Conservation (phyloP, 2,113 vertebrate genomes). For the Colistium nudipinnis region DNA sequence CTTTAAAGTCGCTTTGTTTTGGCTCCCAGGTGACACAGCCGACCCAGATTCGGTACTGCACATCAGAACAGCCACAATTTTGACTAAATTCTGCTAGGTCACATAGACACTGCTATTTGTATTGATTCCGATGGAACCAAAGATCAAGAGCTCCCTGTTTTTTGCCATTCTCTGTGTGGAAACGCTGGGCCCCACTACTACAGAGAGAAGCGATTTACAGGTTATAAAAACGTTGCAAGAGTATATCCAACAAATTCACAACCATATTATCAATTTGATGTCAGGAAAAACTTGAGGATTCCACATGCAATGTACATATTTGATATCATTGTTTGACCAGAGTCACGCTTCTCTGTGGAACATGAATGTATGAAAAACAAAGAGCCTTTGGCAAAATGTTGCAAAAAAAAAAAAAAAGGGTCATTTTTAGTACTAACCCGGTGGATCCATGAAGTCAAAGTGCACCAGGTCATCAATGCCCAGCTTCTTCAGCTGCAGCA, state of each 20-base stretch:
- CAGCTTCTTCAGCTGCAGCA: conserved; percentile 95
- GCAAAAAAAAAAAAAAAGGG: background rate
- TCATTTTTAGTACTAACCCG: conserved; percentile 83
- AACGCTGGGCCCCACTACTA: too few species aligned
- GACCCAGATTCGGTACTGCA: conserved; percentile 48
- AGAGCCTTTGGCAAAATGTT: background rate
- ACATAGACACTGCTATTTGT: conserved; percentile 19
- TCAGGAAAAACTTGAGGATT: too few species aligned
- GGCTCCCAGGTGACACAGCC: conserved; percentile 36
- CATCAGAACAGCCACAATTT: conserved; percentile 50
- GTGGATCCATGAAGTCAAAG: conserved; percentile 99
- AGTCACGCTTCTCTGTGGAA: background rate
- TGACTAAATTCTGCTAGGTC: conserved; percentile 20
- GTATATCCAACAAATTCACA: too few species aligned
- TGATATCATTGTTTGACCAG: too few species aligned
- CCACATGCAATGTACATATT: too few species aligned
- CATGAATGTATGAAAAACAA: background rate
- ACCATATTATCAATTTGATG: too few species aligned
- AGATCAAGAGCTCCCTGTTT: conserved; percentile 6
- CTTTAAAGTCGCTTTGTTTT: conserved; percentile 47
- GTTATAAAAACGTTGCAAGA: too few species aligned
- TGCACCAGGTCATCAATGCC: conserved; percentile 98
- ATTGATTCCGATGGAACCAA: conserved; percentile 8
- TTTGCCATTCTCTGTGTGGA: too few species aligned
- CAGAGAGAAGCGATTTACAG: too few species aligned